Evolutionary conservation across 2,797 vertebrate species (phyloP), one percentile per base, ranked within the genome.

Genomic region (Hephaestus fuliginosus): DNA sequence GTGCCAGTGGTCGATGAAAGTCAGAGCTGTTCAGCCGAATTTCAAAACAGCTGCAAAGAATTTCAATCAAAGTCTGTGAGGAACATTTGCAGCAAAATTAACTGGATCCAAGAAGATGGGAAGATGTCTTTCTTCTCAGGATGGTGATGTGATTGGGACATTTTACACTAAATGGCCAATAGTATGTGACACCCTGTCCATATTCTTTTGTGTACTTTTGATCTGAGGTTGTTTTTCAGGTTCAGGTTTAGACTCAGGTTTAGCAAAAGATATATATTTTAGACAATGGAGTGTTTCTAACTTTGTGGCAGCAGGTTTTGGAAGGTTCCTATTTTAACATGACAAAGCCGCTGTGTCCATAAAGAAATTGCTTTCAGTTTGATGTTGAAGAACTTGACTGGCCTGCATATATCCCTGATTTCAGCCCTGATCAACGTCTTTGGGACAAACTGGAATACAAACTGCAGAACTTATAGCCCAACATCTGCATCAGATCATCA

Each of bases 141-240:
- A 20, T 58, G 49, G 28, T 11, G 4, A 17, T n/a, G 51, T 12
- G 52, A 20, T 18, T 39, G 5, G 1, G 33, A 46, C 2, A 1
- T 22, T 39, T 9, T 28, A 56, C 53, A 58, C 64, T 30, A 28
- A 43, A 60, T 62, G 61, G 74, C 74, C 74, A 72, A 63, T 41
- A 68, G 28, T 62, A 78, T 70, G 55, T 57, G 53, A 74, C 65
- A 49, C 33, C 1, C 1, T 22, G 22, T 33, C n/a, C 11, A 25
- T 8, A 25, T 33, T 13, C 11, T 39, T 43, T 28, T 1, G 39
- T 56, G 12, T 64, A n/a, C 8, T 18, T 58, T 20, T 15, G 7
- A 20, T 25, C 25, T 41, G 18, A 5, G 30, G 3, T 33, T 57
- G 43, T 33, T 65, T 48, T 46, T 44, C 25, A 51, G n/a, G 28